Conservation (phyloP, 2,797 vertebrate species). For the Tragelaphus eurycerus region DNA sequence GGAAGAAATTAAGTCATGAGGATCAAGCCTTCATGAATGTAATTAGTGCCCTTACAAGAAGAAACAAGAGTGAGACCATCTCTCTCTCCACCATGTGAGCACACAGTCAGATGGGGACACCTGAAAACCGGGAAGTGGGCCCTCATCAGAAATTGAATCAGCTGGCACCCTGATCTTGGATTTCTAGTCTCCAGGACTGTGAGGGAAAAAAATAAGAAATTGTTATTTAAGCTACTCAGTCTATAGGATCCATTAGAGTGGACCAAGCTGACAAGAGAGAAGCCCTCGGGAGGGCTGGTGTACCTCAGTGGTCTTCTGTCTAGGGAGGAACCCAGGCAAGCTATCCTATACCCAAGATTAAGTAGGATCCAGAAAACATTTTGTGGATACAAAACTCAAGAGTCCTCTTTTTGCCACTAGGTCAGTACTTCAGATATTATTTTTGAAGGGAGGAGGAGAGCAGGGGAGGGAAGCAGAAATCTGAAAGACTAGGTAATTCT, state of each 20-base stretch:
- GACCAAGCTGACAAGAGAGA: background rate
- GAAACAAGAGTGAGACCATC: background rate
- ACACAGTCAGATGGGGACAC: background rate
- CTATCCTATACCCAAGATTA: background rate
- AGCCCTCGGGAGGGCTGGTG: background rate
- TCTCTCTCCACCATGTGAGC: background rate
- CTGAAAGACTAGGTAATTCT: background rate
- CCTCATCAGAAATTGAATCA: background rate
- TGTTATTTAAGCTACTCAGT: background rate
- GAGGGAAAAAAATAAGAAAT: background rate
- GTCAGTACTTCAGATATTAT: background rate
- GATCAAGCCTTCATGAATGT: background rate
- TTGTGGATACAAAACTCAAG: background rate
- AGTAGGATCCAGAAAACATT: background rate
- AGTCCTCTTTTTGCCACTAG: background rate
- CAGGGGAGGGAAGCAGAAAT: background rate
- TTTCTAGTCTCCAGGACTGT: background rate
- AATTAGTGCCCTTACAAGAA: background rate
- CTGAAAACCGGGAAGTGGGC: background rate
- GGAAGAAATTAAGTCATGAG: background rate
- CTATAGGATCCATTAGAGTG: background rate
- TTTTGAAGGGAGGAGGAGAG: background rate
- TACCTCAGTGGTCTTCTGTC: background rate
- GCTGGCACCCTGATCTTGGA: background rate
- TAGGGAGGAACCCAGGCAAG: background rate